A percentile compares a stretch with the other conserved stretches of the same genome.
phyloP scores from a whole-genome alignment of 2,113 vertebrate species.

The Laterallus jamaicensis region DNA sequence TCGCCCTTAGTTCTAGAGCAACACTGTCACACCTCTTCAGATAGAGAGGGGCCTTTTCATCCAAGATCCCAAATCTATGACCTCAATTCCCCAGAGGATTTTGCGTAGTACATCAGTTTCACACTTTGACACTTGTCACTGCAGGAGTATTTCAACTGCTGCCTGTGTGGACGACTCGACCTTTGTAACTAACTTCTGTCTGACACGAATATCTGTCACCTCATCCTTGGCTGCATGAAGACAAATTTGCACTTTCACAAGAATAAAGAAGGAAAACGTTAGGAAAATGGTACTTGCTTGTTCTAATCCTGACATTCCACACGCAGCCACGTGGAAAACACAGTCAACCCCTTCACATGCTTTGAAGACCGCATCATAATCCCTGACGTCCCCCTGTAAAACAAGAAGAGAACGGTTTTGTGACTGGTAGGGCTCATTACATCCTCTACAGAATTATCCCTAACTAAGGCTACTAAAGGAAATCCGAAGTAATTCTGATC shows the following conservation, averaged over 20 bases:
- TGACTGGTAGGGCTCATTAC: background rate
- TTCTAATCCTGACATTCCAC: conserved; percentile 90
- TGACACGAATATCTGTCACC: background rate
- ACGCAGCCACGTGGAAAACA: conserved; percentile 91
- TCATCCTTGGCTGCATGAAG: background rate
- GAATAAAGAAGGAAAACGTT: background rate
- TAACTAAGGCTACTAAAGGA: background rate
- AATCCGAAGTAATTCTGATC: background rate
- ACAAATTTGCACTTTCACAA: background rate
- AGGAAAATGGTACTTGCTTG: conserved; percentile 78
- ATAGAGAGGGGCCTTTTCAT: background rate
- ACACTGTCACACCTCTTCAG: background rate
- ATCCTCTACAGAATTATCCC: background rate
- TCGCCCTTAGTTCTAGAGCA: background rate
- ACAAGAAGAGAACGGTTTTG: background rate
- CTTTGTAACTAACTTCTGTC: background rate
- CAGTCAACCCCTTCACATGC: conserved; percentile 87
- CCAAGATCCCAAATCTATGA: background rate
- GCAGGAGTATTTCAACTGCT: background rate
- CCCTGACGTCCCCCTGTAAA: conserved; percentile 86
- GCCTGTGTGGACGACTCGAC: background rate
- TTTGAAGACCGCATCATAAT: conserved; percentile 81
- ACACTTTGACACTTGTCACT: background rate
- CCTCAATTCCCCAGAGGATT: background rate
- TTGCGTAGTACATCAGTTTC: background rate